phyloP scores from a whole-genome alignment of 2,797 vertebrate species.

The Melopsittacus undulatus region DNA sequence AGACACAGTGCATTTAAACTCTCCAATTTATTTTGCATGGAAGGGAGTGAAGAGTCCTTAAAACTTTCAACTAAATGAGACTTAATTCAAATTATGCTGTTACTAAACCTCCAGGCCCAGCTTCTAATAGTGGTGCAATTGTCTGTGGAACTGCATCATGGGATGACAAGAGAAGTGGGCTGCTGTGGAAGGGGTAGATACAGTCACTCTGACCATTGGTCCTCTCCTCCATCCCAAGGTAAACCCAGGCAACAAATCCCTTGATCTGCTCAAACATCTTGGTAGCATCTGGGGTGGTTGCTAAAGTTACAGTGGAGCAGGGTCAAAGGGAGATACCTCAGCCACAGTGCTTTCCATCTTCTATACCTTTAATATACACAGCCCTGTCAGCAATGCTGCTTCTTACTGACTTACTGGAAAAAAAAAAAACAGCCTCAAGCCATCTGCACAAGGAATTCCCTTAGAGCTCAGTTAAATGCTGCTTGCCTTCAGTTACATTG shows the following conservation, averaged over 20 bases:
- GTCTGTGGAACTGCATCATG: neutral
- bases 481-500: neutral
- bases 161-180: neutral
- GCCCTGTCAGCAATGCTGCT: neutral
- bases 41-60: neutral
- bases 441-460: neutral
- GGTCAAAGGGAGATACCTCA: neutral
- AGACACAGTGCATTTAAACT: constrained; percentile 9
- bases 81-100: neutral
- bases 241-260: neutral
- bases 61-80: constrained; percentile 13
- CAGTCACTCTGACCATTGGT: neutral
- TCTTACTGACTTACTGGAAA: neutral
- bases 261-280: neutral
- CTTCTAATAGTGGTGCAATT: neutral
- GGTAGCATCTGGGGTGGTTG: neutral
- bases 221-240: neutral
- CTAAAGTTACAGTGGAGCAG: neutral
- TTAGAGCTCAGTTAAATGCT: neutral
- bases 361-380: neutral
- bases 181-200: neutral
- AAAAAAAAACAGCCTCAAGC: neutral
- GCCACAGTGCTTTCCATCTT: neutral
- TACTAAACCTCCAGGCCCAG: neutral
- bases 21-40: neutral